Evolutionary conservation across 2,113 vertebrate species (phyloP), one percentile per base, ranked within the genome.

Genomic region (Castor canadensis): DNA sequence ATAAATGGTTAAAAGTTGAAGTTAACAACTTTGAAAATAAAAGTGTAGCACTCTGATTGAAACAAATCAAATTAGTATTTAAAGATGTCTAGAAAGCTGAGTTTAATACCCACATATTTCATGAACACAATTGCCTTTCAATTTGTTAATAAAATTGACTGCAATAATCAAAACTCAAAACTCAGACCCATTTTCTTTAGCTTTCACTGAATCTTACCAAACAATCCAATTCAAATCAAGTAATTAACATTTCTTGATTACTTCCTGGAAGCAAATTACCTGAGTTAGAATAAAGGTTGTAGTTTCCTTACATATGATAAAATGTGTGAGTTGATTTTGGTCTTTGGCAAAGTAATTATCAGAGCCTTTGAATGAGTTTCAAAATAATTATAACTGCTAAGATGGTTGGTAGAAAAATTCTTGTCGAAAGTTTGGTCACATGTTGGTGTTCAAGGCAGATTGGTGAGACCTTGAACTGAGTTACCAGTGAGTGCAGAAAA

Each of bases 171-270:
- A 69, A 90, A 87, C 60, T 38, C 56, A 87, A 84, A 94, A 69
- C 6, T 66, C 56, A 92, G 28, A 69, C 7, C 5, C 4, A 49
- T 20, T n/a, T 62, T 81, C 67, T 90, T 89, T 62, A 79, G 32
- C 79, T n/a, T 90, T 84, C 38, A 28, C 35, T 92, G 32, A 95
- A 64, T 87, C 49, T 62, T 87, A 20, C 5, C 15, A 49, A 80
- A 40, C 73, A 81, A 75, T 69, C 15, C 56, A 76, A 71, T 91
- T 90, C 64, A 91, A 80, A 67, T 92, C 71, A 80, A 40, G 62
- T 54, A 83, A 83, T 30, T 90, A 60, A n/a, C 49, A 17, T 84
- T 89, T 92, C 88, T 69, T 56, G 94, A 79, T 93, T 73, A 80
- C n/a, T 94, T 93, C 38, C 49, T 49, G 35, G 73, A 80, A 90